These are phyloP conservation scores for Bufotes viridis DNA, from an alignment of 2,797 vertebrate genomes.

Conservation along the genomic window DNA sequence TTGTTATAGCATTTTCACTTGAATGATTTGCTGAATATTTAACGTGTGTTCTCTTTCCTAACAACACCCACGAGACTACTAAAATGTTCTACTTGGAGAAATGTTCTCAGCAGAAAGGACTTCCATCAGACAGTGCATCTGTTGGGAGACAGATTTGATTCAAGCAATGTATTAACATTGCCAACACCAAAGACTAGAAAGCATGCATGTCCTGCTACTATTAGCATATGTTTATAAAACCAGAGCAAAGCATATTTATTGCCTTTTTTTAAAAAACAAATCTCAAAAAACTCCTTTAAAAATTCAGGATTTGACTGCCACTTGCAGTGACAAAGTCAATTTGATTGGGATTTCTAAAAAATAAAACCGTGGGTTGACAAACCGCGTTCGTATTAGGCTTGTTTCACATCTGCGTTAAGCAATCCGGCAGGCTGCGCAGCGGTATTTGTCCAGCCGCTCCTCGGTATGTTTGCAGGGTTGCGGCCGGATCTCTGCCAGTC, in stretches of 20 bases:
- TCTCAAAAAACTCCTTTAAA: too few relatives aligned
- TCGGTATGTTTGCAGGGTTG: too few relatives aligned
- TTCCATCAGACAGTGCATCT: constrained; percentile 61
- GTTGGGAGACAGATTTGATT: constrained; percentile 49
- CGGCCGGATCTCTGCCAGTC: too few relatives aligned
- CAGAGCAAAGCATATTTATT: neutral
- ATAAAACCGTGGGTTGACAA: too few relatives aligned
- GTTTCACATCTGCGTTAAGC: too few relatives aligned
- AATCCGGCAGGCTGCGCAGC: too few relatives aligned
- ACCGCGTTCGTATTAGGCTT: too few relatives aligned
- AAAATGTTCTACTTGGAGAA: constrained; percentile 62
- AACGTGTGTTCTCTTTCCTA: constrained; percentile 60
- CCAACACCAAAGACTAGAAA: constrained; percentile 1
- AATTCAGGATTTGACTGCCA: too few relatives aligned
- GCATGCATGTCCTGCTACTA: neutral
- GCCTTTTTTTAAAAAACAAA: too few relatives aligned
- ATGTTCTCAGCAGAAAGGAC: constrained; percentile 57
- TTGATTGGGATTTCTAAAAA: too few relatives aligned
- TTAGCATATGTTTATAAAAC: constrained; percentile 20
- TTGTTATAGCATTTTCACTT: constrained; percentile 56
- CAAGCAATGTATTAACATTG: constrained; percentile 46
- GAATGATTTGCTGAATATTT: constrained; percentile 61
- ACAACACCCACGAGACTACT: constrained; percentile 62
- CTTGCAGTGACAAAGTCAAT: too few relatives aligned
- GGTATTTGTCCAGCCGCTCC: too few relatives aligned